Percentiles rank a stretch among this genome's conserved stretches.
Conservation (phyloP, 2,113 vertebrate species). For the Dicrurus megarhynchus region DNA sequence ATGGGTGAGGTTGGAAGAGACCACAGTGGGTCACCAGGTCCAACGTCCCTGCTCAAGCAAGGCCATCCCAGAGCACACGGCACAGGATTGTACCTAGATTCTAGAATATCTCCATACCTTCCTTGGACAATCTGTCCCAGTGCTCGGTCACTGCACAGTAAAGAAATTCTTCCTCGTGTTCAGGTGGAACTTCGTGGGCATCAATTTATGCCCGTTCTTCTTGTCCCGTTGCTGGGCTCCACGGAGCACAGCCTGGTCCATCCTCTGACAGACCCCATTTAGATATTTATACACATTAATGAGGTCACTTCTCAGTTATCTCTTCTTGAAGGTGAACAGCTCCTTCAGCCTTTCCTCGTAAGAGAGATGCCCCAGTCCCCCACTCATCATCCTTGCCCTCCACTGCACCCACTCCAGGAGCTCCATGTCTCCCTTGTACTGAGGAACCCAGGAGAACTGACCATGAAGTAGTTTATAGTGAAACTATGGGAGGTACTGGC, state of each 20-base stretch:
- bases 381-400: background rate
- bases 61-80: background rate
- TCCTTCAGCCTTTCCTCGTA: background rate
- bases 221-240: background rate
- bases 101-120: background rate
- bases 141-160: background rate
- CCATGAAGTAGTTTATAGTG: rapidly evolving
- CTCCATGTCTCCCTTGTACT: background rate
- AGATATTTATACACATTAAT: background rate
- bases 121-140: rapidly evolving
- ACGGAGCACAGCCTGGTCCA: background rate
- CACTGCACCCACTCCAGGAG: background rate
- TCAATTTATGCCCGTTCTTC: background rate
- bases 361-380: background rate
- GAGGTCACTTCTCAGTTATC: background rate
- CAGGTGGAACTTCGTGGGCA: background rate
- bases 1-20: background rate
- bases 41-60: rapidly evolving
- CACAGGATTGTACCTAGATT: no score
- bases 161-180: background rate
- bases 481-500: background rate
- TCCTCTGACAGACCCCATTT: background rate
- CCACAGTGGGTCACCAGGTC: rapidly evolving
- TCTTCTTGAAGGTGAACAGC: background rate
- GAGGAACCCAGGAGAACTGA: background rate